Evolutionary conservation across 2,797 vertebrate species (phyloP).

Genomic region (Apodemus agrarius): DNA sequence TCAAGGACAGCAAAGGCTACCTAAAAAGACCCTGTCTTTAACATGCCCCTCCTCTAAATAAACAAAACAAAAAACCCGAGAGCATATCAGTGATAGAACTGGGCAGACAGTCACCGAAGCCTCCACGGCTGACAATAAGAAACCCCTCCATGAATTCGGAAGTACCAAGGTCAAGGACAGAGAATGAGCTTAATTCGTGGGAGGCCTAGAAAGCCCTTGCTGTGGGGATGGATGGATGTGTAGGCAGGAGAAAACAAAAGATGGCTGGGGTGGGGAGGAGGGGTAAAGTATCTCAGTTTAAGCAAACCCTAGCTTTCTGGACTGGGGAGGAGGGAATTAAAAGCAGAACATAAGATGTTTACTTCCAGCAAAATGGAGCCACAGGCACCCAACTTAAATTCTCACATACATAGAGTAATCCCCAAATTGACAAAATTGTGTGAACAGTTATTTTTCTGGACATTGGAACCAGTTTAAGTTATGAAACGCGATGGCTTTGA

Average conservation of each 20-base stretch:
- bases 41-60: neutral
- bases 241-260: neutral
- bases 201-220: neutral
- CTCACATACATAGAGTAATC: neutral
- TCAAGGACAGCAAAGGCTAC: neutral
- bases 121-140: neutral
- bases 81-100: neutral
- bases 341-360: neutral
- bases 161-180: neutral
- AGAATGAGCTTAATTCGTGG: neutral
- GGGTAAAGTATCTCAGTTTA: neutral
- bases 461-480: neutral
- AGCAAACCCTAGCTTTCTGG: neutral
- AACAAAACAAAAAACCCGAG: neutral
- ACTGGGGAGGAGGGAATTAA: neutral
- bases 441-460: neutral
- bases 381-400: neutral
- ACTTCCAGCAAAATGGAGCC: neutral
- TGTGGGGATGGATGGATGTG: neutral
- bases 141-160: neutral
- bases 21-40: neutral
- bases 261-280: neutral
- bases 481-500: neutral
- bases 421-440: neutral
- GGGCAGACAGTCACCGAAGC: neutral